Evolutionary conservation across 2,888 invertebrate genomes (phyloP).

Genomic region (Chrysina gloriosa): DNA sequence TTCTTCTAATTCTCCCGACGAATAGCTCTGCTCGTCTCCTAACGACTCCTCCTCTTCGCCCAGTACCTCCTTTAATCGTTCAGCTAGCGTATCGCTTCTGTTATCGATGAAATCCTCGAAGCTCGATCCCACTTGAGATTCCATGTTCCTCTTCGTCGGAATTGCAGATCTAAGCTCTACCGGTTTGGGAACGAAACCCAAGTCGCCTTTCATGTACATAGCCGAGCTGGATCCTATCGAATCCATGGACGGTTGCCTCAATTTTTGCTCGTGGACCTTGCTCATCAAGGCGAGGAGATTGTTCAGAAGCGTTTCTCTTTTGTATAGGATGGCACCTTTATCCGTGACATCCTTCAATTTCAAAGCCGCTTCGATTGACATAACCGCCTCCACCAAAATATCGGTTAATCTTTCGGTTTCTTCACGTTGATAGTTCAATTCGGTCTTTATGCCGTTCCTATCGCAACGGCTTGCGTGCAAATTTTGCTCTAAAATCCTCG

Average conservation of each 20-base stretch:
- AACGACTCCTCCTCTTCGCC: slow-evolving; percentile 55
- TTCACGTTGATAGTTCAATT: slow-evolving; percentile 65
- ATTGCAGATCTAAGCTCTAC: slow-evolving; percentile 54
- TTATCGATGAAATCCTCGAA: slow-evolving; percentile 50
- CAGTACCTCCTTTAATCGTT: slow-evolving; percentile 31
- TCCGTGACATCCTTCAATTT: slow-evolving; percentile 63
- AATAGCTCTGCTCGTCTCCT: slow-evolving; percentile 58
- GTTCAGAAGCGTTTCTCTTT: slow-evolving; percentile 69
- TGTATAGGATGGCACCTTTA: slow-evolving; percentile 65
- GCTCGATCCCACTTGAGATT: slow-evolving; percentile 56
- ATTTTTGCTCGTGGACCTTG: slow-evolving; percentile 60
- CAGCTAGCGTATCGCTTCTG: slow-evolving; percentile 1
- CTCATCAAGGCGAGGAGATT: slow-evolving; percentile 58
- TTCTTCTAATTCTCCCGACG: slow-evolving; percentile 55
- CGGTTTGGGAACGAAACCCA: slow-evolving; percentile 74
- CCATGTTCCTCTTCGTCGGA: slow-evolving; percentile 55
- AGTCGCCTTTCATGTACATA: slow-evolving; percentile 73
- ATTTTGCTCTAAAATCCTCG: slow-evolving; percentile 67
- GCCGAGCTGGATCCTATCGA: slow-evolving; percentile 60
- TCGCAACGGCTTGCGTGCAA: slow-evolving; percentile 67
- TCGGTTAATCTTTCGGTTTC: slow-evolving; percentile 70
- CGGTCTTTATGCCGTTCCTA: slow-evolving; percentile 65
- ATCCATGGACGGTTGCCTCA: slow-evolving; percentile 65
- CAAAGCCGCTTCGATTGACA: slow-evolving; percentile 71
- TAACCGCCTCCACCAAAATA: slow-evolving; percentile 72